phyloP scores from a whole-genome alignment of 2,888 invertebrate species.

The Stenolophus ochropezus region DNA sequence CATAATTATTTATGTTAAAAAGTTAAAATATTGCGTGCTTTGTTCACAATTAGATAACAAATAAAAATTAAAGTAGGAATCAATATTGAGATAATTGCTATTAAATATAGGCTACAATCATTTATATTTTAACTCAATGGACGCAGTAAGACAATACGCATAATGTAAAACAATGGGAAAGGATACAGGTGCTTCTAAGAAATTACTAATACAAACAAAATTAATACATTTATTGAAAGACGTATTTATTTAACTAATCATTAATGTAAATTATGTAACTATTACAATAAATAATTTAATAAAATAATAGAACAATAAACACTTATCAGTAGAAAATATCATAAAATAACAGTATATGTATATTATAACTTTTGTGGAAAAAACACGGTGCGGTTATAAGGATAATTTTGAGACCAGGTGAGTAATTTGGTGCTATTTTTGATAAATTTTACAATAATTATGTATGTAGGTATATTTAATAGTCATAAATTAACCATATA shows the following conservation, averaged over 20 bases:
- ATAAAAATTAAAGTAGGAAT: neutral
- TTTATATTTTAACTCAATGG: neutral
- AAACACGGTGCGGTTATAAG: too few species aligned
- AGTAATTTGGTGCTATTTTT: too few species aligned
- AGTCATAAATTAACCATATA: too few species aligned
- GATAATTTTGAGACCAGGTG: too few species aligned
- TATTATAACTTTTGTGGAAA: too few species aligned
- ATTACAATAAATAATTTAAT: neutral
- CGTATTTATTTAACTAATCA: neutral
- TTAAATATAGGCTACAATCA: conserved; percentile 9
- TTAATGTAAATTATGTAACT: neutral
- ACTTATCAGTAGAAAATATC: too few species aligned
- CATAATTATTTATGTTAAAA: neutral
- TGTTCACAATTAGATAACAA: neutral
- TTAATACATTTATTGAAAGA: neutral
- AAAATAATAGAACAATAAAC: too few species aligned
- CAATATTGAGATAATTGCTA: neutral
- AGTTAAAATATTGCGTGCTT: conserved; percentile 10
- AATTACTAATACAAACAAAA: neutral
- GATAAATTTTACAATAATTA: too few species aligned
- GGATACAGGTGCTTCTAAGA: neutral
- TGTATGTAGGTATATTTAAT: too few species aligned
- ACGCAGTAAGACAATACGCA: neutral
- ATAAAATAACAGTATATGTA: too few species aligned
- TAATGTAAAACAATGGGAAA: neutral